Evolutionary conservation across 2,888 invertebrate species (phyloP).

Genomic region (Thera obeliscata): DNA sequence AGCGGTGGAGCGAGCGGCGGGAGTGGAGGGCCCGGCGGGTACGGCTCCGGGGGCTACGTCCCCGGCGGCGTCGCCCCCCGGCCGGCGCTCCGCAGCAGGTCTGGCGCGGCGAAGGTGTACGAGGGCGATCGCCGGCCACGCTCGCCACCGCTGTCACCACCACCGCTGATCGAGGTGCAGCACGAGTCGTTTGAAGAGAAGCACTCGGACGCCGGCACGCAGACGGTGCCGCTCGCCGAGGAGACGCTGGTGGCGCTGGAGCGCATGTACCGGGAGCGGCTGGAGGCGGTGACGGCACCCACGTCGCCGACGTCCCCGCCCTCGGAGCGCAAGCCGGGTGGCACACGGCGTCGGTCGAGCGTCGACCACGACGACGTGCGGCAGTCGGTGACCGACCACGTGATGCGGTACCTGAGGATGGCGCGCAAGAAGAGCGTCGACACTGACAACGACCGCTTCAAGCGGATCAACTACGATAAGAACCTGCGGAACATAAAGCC

Average conservation of each 20-base stretch:
- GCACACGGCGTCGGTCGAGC: conserved; percentile 87
- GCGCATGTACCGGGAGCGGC: conserved; percentile 72
- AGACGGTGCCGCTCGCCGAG: conserved; percentile 86
- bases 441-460: conserved; percentile 92
- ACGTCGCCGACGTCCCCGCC: conserved; percentile 61
- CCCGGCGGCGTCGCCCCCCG: conserved; percentile 68
- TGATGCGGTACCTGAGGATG: conserved; percentile 93
- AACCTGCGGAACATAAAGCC: conserved; percentile 93
- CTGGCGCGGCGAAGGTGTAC: conserved; percentile 49
- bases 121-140: conserved; percentile 62
- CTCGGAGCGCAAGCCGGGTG: conserved; percentile 64
- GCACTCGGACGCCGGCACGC: conserved; percentile 80
- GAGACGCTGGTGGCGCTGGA: conserved; percentile 80
- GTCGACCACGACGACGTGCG: conserved; percentile 94
- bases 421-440: conserved; percentile 94
- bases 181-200: conserved; percentile 84
- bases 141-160: conserved; percentile 83
- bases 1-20: conserved; percentile 42
- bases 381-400: conserved; percentile 94
- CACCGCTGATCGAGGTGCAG: conserved; percentile 88
- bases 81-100: conserved; percentile 59
- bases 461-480: conserved; percentile 94
- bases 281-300: conserved; percentile 72
- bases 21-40: conserved; percentile 68
- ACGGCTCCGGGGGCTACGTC: conserved; percentile 58